Conservation (phyloP, 2,888 invertebrate genomes). For the Trichogramma dendrolimi region DNA sequence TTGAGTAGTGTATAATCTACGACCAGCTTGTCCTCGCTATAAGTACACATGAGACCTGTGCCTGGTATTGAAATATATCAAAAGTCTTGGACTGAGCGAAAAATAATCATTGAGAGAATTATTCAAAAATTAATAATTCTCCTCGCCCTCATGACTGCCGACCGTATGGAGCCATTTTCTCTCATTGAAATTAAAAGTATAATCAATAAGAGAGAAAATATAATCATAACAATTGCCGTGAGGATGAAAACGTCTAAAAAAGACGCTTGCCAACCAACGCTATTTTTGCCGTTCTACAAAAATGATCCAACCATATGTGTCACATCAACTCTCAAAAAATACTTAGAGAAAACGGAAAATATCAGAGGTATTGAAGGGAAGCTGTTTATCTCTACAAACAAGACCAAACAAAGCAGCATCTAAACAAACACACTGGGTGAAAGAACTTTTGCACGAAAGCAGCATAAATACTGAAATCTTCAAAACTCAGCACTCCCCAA, state of each 20-base stretch:
- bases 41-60: conserved; percentile 4
- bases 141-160: conserved; percentile 6
- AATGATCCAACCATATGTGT: neutral
- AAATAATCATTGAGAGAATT: neutral
- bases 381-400: too few species aligned
- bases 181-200: neutral
- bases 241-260: neutral
- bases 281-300: neutral
- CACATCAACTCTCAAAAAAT: neutral
- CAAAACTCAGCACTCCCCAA: neutral
- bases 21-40: too few species aligned
- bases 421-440: neutral
- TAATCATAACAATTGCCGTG: neutral
- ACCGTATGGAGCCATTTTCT: conserved; percentile 6
- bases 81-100: neutral
- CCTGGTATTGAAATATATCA: neutral
- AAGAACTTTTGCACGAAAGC: neutral
- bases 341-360: neutral
- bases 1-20: too few species aligned
- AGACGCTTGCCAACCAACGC: neutral
- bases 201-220: neutral
- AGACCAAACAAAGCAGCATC: neutral
- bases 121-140: conserved; percentile 1
- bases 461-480: neutral
- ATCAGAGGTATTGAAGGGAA: neutral